A percentile compares a stretch with the other conserved stretches of the same genome.
phyloP scores from a whole-genome alignment of 1,140 invertebrate genomes.

The Bilobella aurantiaca region DNA sequence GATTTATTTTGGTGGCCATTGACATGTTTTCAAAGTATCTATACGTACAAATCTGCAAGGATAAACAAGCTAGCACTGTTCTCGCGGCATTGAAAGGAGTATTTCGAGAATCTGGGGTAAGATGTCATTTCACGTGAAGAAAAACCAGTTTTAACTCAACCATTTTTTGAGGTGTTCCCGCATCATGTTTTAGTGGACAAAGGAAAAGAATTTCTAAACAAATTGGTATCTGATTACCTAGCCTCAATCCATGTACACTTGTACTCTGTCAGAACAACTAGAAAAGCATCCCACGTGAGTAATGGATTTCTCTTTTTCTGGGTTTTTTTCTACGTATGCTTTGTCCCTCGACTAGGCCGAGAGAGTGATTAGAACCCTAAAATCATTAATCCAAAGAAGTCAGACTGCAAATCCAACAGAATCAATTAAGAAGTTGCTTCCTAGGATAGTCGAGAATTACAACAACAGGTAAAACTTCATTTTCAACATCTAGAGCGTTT shows the following conservation, averaged over 20 bases:
- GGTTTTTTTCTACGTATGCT: too few species aligned
- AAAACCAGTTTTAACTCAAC: background rate
- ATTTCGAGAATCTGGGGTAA: background rate
- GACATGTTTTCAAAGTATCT: background rate
- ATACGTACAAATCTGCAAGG: background rate
- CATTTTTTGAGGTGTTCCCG: background rate
- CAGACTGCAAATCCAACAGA: background rate
- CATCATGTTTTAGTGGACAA: background rate
- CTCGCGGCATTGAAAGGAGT: background rate
- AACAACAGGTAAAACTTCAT: too few species aligned
- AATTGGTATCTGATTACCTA: background rate
- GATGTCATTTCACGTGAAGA: background rate
- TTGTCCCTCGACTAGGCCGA: too few species aligned
- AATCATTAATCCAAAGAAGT: background rate
- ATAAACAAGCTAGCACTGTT: background rate
- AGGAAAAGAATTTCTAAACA: background rate
- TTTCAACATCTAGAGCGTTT: too few species aligned
- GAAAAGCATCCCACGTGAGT: background rate
- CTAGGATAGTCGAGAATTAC: background rate
- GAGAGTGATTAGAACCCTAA: background rate
- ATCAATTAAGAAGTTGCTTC: background rate
- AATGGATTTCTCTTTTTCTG: too few species aligned
- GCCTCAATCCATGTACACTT: background rate
- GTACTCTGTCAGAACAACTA: background rate
- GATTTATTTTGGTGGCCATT: background rate